These are phyloP conservation scores for Octodon degus DNA, from an alignment of 2,113 vertebrate genomes.

Conservation along the genomic window DNA sequence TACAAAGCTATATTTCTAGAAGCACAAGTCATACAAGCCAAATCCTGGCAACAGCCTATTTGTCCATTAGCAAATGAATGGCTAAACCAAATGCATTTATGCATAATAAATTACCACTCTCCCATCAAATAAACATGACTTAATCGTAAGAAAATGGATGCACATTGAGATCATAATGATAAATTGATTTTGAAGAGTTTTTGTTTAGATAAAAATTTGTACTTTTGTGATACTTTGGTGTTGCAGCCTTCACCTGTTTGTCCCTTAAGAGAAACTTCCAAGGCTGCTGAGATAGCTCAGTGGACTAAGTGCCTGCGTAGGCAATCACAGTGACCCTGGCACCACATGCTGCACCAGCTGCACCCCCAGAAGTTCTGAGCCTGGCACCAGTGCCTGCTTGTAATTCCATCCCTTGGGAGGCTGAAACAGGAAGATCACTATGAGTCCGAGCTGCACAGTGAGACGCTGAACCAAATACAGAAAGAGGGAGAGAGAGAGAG, in stretches of 20 bases:
- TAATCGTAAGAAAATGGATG: neutral
- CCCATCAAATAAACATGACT: neutral
- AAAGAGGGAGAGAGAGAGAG: no score
- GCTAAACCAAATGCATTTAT: neutral
- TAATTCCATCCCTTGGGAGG: no score
- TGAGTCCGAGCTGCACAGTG: no score
- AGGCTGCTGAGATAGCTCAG: no score
- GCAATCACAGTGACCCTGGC: no score
- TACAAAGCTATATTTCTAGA: neutral
- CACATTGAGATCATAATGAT: neutral
- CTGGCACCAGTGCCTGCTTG: no score
- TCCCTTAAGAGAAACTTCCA: neutral
- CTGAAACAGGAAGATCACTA: no score
- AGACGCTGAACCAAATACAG: no score
- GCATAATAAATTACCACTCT: neutral
- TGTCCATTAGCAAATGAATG: neutral
- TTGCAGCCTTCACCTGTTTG: neutral
- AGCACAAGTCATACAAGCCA: neutral
- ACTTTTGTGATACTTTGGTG: neutral
- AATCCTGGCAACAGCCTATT: neutral
- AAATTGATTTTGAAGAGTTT: neutral
- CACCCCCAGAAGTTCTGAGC: no score
- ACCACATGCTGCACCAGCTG: no score
- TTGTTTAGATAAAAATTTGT: conserved; percentile 9
- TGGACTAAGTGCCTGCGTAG: no score